A percentile compares a stretch with the other conserved stretches of the same genome.
Conservation (phyloP, 2,113 vertebrate genomes). For the Colius striatus region DNA sequence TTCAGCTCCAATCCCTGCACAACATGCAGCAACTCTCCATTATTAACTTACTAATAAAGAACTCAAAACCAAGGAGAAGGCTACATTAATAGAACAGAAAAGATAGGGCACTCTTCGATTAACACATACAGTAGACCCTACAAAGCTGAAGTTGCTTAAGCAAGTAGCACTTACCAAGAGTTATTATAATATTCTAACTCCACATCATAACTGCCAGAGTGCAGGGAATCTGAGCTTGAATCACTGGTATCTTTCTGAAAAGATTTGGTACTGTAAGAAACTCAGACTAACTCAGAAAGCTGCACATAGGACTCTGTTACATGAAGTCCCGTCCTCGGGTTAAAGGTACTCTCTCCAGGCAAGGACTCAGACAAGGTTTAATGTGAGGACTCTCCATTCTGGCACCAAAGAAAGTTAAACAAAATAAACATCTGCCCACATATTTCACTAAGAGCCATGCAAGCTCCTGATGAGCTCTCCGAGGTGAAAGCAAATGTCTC, state of each 20-base stretch:
- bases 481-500: background rate
- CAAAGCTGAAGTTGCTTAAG: conserved; percentile 17
- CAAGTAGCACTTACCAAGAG: background rate
- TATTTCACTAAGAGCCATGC: background rate
- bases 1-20: background rate
- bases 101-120: conserved; percentile 17
- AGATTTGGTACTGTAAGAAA: conserved; percentile 18
- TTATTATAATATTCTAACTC: background rate
- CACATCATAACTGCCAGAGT: conserved; percentile 28
- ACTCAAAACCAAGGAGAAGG: background rate
- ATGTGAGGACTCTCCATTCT: background rate
- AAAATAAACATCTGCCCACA: background rate
- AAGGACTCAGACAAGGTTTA: background rate
- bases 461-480: background rate
- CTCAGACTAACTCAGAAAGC: background rate
- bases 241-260: conserved; percentile 39
- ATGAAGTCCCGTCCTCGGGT: background rate
- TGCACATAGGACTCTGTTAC: background rate
- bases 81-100: background rate
- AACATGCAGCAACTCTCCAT: background rate
- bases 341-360: background rate
- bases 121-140: conserved; percentile 5
- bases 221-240: conserved; percentile 55
- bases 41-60: background rate
- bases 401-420: background rate